Conservation (phyloP, 2,797 vertebrate genomes). For the Huso huso region DNA sequence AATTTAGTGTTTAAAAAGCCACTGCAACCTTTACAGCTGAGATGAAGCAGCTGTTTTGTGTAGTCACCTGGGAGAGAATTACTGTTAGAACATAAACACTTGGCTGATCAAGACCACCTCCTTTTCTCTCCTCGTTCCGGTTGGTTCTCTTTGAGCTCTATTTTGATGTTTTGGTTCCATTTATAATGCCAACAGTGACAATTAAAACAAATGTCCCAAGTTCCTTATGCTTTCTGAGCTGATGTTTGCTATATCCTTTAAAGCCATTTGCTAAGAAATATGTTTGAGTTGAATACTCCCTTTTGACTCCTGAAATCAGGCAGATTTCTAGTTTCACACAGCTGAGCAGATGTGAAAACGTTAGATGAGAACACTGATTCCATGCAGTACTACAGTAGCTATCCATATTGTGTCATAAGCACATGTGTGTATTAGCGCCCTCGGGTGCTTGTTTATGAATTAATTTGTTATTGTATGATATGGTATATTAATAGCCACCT, state of each 20-base stretch:
- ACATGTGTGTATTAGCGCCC: too few relatives aligned
- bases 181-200: background rate
- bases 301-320: too few relatives aligned
- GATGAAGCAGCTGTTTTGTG: background rate
- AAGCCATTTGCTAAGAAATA: too few relatives aligned
- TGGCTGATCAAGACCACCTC: background rate
- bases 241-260: background rate
- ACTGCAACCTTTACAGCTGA: slow-evolving; percentile 5
- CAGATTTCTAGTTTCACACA: too few relatives aligned
- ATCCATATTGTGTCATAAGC: too few relatives aligned
- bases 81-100: slow-evolving; percentile 5
- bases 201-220: background rate
- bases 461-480: too few relatives aligned
- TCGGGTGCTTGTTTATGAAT: too few relatives aligned
- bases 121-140: background rate
- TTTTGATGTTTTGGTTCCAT: background rate
- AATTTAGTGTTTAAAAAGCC: slow-evolving; percentile 7
- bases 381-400: too few relatives aligned
- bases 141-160: background rate
- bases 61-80: slow-evolving; percentile 3
- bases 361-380: too few relatives aligned
- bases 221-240: background rate
- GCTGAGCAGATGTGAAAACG: too few relatives aligned
- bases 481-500: too few relatives aligned
- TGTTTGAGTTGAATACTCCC: too few relatives aligned